Evolutionary conservation across 2,888 invertebrate species (phyloP).

Genomic region (Halictus ligatus): DNA sequence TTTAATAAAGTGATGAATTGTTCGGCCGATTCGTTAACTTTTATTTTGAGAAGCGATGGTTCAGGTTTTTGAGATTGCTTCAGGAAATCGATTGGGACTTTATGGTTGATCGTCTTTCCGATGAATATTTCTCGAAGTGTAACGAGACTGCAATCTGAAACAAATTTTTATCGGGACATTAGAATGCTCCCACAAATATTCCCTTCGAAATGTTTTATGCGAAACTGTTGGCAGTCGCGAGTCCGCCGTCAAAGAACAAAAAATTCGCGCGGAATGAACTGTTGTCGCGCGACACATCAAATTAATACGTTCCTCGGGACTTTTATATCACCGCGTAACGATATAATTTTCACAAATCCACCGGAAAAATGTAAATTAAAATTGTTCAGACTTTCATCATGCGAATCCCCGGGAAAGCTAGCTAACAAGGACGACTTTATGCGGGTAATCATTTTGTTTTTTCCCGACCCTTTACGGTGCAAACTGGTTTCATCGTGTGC

Average conservation of each 20-base stretch:
- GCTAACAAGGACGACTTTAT: neutral
- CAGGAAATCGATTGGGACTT: too few species aligned
- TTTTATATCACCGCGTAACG: conserved; percentile 28
- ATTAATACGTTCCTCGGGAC: conserved; percentile 8
- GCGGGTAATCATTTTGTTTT: neutral
- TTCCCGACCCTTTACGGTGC: neutral
- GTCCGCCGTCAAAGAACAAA: neutral
- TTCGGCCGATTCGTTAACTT: neutral
- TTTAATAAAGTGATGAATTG: neutral
- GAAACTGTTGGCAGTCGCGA: neutral
- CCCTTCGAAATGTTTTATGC: neutral
- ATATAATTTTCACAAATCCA: conserved; percentile 24
- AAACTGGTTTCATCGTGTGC: neutral
- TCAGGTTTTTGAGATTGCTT: neutral
- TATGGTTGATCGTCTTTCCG: neutral
- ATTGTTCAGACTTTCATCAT: conserved; percentile 4
- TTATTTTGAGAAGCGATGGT: neutral
- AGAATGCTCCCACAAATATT: conserved; percentile 5
- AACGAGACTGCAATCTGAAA: neutral
- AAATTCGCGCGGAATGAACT: neutral
- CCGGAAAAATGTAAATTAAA: neutral
- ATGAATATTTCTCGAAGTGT: neutral
- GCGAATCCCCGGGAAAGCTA: neutral
- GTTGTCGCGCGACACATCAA: neutral
- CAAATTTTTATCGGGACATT: neutral